A percentile compares a stretch with the other conserved stretches of the same genome.
Conservation (phyloP, 2,888 invertebrate genomes). For the Leptinotarsa peninsularis region DNA sequence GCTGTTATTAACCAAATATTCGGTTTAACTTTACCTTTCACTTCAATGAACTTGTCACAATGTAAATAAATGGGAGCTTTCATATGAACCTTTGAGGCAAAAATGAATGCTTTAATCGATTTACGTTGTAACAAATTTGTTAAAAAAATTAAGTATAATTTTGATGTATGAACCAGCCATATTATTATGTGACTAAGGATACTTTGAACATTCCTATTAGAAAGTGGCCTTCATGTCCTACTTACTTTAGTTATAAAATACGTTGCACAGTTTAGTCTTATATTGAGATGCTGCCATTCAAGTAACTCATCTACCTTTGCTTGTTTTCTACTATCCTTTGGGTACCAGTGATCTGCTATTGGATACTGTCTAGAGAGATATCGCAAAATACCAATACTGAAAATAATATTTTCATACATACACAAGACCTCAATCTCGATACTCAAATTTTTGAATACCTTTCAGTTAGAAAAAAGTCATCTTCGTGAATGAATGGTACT, state of each 20-base stretch:
- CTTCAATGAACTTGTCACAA: too few species aligned
- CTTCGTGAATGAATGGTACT: conserved; percentile 72
- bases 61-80: too few species aligned
- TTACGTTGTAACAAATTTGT: too few species aligned
- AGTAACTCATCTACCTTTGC: conserved; percentile 80
- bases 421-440: background rate
- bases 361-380: conserved; percentile 73
- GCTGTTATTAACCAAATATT: too few species aligned
- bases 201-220: background rate
- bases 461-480: conserved; percentile 70
- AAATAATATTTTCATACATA: conserved; percentile 41
- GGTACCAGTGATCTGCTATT: conserved; percentile 75
- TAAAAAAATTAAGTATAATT: too few species aligned
- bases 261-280: conserved; percentile 71
- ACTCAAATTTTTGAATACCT: conserved; percentile 57
- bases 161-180: too few species aligned
- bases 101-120: too few species aligned
- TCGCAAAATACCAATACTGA: conserved; percentile 79
- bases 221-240: background rate
- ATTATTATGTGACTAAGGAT: too few species aligned
- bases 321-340: conserved; percentile 71
- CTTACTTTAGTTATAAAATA: conserved; percentile 73
- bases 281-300: conserved; percentile 81
- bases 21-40: too few species aligned
- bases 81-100: too few species aligned